Evolutionary conservation across 2,797 vertebrate genomes (phyloP), one percentile per base, ranked within the genome.

Genomic region (Ceyx erithaca): DNA sequence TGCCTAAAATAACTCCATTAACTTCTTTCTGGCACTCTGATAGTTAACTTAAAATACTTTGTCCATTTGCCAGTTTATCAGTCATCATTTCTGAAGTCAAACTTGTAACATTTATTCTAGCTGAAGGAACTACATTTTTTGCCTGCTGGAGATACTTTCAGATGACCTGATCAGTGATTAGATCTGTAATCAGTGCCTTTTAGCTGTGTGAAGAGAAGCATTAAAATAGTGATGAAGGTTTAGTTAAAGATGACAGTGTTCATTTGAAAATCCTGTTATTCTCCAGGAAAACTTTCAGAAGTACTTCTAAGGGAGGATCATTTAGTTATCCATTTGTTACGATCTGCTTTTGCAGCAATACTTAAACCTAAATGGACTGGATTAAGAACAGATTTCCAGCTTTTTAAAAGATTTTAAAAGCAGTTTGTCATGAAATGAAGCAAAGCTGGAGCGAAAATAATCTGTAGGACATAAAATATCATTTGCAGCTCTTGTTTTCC

Each of bases 231-330:
- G 7, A 31, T 17, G 26, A 77, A 52, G 12, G 2, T 55, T 77
- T 64, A 62, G 21, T 57, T 86, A 61, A 79, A 90, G 33, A n/a
- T 23, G 9, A 51, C 0, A 0, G 18, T 61, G 28, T 51, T 72
- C 3, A 54, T 88, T 46, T 84, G 61, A 80, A 91, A 87, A 51
- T 23, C 21, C 13, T 59, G 55, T 48, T 19, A 41, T 77, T 86
- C 64, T n/a, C 41, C 30, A 63, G 40, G 28, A 77, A 91, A 93
- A 77, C 45, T 85, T 69, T 64, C 57, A 93, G 59, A 92, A 70
- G 33, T 43, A 35, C 15, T 54, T 91, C 37, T 67, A 45, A 79
- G 12, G 31, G 19, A 82, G 23, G 37, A 85, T 48, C 2, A 35
- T 80, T 76, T 81, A 66, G 19, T 67, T 77, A 88, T 26, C 28